Evolutionary conservation across 2,797 vertebrate species (phyloP).

Genomic region (Poecilia wingei): DNA sequence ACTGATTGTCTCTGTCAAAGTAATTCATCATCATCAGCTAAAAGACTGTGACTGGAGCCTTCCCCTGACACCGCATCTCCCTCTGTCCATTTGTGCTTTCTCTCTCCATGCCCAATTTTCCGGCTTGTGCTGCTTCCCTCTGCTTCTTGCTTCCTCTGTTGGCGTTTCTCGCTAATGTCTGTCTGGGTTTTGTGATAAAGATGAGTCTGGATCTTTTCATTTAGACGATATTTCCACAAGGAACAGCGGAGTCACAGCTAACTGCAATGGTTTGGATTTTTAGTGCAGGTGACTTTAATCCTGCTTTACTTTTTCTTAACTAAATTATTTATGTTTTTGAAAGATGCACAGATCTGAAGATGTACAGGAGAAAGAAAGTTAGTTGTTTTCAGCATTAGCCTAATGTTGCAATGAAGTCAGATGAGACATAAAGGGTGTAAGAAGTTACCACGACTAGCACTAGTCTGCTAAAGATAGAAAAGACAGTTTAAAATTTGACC

Average conservation of each 20-base stretch:
- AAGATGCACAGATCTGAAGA: not conserved
- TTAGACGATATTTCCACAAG: constrained; percentile 65
- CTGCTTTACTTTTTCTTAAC: constrained; percentile 51
- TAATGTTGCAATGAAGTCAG: not conserved
- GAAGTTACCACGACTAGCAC: not conserved
- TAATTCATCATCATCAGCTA: constrained; percentile 78
- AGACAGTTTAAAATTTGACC: not conserved
- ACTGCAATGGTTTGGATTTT: constrained; percentile 43
- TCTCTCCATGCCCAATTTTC: constrained; percentile 29
- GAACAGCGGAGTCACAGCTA: constrained; percentile 50
- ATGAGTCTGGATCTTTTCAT: constrained; percentile 55
- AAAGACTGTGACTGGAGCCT: constrained; percentile 54
- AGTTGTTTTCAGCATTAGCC: not conserved
- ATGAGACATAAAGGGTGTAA: not conserved
- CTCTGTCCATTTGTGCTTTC: constrained; percentile 27
- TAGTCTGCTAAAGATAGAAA: not conserved
- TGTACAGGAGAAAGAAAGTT: not conserved
- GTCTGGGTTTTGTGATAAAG: constrained; percentile 74
- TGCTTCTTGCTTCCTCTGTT: constrained; percentile 20
- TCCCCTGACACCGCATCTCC: constrained; percentile 40
- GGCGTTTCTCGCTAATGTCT: constrained; percentile 39
- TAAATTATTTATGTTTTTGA: constrained; percentile 4
- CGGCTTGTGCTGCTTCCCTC: constrained; percentile 17
- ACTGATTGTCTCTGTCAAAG: constrained; percentile 79
- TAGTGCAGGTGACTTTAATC: constrained; percentile 50